Evolutionary conservation across 2,888 invertebrate genomes (phyloP), one percentile per base, ranked within the genome.

Genomic region (Agonum fuliginosum): DNA sequence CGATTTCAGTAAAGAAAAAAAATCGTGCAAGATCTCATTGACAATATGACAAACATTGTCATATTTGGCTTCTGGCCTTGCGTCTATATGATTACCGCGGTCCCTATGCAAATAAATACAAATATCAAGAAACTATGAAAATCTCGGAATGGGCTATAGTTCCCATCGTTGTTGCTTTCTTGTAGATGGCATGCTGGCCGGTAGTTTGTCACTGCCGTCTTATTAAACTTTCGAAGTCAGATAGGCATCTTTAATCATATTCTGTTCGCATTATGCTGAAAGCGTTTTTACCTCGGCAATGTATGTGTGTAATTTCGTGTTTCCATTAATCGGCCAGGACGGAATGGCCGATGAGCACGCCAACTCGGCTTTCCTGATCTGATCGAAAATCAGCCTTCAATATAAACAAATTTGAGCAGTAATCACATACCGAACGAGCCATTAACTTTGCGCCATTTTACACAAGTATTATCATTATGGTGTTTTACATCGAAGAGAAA

Each of bases 191-290:
- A 85, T 86, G 86, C 81, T 84, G 81, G 76, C 78, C 77, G 81
- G 84, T 83, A 85, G 84, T 86, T 85, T 83, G 82, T 82, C 81
- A 81, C 81, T 82, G 82, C 79, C 73, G 85, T 86, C 86, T 86
- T 86, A 86, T 86, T 86, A 86, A 86, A 86, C 83, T 86, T 85
- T 85, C 84, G 84, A 84, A 85, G 80, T 80, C 81, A 79, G 86
- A 86, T 86, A 86, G 85, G 82, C 84, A 86, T 86, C 86, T 86
- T 86, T 86, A 86, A 86, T 86, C 85, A 86, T 84, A 85, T 85
- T 85, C 85, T 84, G 82, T 84, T 58, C 58, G 82, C 84, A 83
- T 84, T 85, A 82, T 84, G 83, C 84, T 84, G 83, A 82, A 77
- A 77, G 77, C 77, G 77, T 82, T 83, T 83, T 83, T 84, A 84